Evolutionary conservation across 1,140 invertebrate species (phyloP).

Genomic region (Phocides pigmalion): DNA sequence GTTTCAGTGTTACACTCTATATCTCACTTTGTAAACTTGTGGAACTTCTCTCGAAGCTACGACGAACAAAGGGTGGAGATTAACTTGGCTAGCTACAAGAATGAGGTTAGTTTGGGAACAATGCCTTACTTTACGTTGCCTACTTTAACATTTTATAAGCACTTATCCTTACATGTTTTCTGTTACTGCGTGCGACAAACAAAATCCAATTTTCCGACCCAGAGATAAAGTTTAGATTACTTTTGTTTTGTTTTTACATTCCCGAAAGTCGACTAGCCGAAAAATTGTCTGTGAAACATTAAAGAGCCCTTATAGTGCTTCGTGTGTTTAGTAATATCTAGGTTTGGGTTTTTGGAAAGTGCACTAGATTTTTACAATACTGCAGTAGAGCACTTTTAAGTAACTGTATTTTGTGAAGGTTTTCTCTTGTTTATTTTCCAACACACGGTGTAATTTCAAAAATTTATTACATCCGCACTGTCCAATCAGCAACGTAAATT

Average conservation of each 20-base stretch:
- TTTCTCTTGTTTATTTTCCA: slow-evolving; percentile 9
- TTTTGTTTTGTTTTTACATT: slow-evolving; percentile 8
- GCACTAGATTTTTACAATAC: background rate
- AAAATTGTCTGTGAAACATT: slow-evolving; percentile 19
- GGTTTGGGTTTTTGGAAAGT: background rate
- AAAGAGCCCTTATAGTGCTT: background rate
- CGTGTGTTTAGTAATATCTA: slow-evolving; percentile 4
- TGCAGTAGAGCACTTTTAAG: background rate
- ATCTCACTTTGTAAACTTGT: slow-evolving; percentile 74
- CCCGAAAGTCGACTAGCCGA: slow-evolving; percentile 18
- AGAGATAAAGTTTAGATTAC: slow-evolving; percentile 21
- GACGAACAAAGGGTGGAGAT: slow-evolving; percentile 61
- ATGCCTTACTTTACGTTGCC: slow-evolving; percentile 21
- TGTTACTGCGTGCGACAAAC: slow-evolving; percentile 5
- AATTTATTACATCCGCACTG: slow-evolving; percentile 29
- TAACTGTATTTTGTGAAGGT: slow-evolving; percentile 2
- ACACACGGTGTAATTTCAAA: slow-evolving; percentile 17
- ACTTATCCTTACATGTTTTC: slow-evolving; percentile 11
- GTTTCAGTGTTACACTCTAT: slow-evolving; percentile 76
- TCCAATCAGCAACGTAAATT: slow-evolving; percentile 30
- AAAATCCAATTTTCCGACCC: slow-evolving; percentile 16
- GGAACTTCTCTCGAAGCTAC: slow-evolving; percentile 75
- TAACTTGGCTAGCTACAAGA: slow-evolving; percentile 70
- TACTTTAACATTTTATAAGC: slow-evolving; percentile 11
- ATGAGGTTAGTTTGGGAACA: slow-evolving; percentile 65